Conservation (phyloP, 2,888 invertebrate species). For the Trichopoda pennipes region DNA sequence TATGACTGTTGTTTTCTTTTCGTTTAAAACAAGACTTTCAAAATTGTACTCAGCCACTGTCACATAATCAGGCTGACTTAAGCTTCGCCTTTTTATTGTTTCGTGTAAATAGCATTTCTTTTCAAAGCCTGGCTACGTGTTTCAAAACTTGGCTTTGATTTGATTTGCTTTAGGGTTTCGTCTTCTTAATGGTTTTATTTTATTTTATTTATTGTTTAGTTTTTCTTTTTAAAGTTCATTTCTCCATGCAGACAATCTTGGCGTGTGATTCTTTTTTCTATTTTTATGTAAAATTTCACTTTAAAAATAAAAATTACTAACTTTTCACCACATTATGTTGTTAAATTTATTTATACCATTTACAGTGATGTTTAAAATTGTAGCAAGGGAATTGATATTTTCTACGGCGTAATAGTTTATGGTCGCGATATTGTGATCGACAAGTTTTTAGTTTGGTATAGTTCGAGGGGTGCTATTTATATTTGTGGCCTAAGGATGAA, state of each 20-base stretch:
- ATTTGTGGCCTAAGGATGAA: no score
- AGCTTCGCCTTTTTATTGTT: conserved; percentile 13
- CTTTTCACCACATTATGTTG: conserved; percentile 2
- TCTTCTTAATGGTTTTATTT: conserved; percentile 29
- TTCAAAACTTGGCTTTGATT: conserved; percentile 44
- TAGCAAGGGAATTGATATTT: neutral
- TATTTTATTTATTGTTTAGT: conserved; percentile 15
- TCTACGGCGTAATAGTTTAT: no score
- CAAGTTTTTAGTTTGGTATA: no score
- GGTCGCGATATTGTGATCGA: no score
- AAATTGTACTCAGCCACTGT: conserved; percentile 45
- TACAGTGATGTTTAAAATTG: conserved; percentile 13
- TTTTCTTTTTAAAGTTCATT: conserved; percentile 21
- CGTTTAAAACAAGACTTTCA: conserved; percentile 45
- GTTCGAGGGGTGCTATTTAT: no score
- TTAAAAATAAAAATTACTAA: conserved; percentile 11
- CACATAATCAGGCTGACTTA: conserved; percentile 38
- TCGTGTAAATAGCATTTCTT: neutral
- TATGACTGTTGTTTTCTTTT: neutral
- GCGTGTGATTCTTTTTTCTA: conserved; percentile 13
- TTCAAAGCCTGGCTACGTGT: conserved; percentile 21
- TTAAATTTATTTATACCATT: conserved; percentile 2
- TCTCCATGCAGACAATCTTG: conserved; percentile 32
- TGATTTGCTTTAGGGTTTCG: conserved; percentile 51
- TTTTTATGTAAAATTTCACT: conserved; percentile 52